Conservation (phyloP, 2,113 vertebrate genomes). For the Emydocephalus ijimae region DNA sequence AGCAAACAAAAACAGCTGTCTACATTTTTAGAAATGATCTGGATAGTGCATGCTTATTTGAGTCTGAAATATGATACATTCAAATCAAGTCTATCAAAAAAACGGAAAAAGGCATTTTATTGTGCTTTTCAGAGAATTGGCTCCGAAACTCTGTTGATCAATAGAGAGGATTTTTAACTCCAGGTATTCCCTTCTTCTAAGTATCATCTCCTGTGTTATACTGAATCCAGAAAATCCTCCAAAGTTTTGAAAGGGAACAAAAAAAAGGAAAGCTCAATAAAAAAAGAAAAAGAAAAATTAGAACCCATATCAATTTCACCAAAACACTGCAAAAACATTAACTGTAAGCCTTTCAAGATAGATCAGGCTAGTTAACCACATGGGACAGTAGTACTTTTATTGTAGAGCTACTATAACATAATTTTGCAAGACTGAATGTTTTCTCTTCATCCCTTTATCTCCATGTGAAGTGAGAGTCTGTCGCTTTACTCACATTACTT, state of each 20-base stretch:
- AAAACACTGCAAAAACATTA: not conserved
- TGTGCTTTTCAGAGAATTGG: not conserved
- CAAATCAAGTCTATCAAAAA: not conserved
- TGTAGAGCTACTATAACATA: not conserved
- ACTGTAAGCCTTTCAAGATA: not conserved
- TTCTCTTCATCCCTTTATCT: not conserved
- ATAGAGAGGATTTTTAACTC: not conserved
- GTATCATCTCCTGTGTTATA: not conserved
- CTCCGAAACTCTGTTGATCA: not conserved
- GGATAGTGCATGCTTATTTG: not conserved
- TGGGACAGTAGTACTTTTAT: not conserved
- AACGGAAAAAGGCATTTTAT: not conserved
- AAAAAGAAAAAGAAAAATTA: not conserved
- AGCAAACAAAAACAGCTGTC: not conserved
- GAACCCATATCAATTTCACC: not conserved
- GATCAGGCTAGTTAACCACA: not conserved
- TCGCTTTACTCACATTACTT: not conserved
- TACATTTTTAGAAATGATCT: not conserved
- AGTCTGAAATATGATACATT: not conserved
- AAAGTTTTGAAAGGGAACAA: not conserved
- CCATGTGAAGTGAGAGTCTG: not conserved
- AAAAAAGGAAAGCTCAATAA: not conserved
- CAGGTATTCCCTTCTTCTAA: not conserved
- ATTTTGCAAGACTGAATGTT: not conserved
- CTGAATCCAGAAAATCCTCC: not conserved